Evolutionary conservation across 2,888 invertebrate genomes (phyloP).

Genomic region (Callosobruchus maculatus): DNA sequence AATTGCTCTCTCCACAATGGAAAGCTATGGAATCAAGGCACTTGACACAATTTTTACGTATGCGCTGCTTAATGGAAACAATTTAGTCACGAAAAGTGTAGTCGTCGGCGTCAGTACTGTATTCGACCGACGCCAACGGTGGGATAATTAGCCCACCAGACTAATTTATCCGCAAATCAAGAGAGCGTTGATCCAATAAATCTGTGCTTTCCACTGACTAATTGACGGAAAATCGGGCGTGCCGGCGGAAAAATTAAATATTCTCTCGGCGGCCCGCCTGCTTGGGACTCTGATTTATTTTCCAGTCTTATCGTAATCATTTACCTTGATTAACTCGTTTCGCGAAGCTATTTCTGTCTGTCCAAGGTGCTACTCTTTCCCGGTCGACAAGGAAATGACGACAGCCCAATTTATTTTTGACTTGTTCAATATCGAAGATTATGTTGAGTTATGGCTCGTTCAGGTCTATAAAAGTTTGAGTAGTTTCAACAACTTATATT

Average conservation of each 20-base stretch:
- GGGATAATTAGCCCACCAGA: not conserved
- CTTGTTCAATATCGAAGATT: not conserved
- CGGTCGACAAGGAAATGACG: not conserved
- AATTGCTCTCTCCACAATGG: too few species aligned
- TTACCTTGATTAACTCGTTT: not conserved
- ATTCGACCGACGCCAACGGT: not conserved
- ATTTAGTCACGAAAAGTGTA: not conserved
- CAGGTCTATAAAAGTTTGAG: not conserved
- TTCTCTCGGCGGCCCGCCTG: not conserved
- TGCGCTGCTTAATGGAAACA: too few species aligned
- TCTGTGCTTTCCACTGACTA: not conserved
- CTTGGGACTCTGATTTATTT: not conserved
- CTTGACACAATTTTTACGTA: too few species aligned
- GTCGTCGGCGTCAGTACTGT: not conserved
- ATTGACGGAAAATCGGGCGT: not conserved
- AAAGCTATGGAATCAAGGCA: too few species aligned
- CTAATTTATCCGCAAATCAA: not conserved
- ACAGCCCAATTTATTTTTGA: not conserved
- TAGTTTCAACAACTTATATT: not conserved
- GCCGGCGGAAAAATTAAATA: not conserved
- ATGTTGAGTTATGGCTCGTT: not conserved
- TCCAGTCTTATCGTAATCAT: not conserved
- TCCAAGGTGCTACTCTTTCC: not conserved
- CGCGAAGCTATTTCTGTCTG: not conserved
- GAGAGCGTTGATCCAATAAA: not conserved